phyloP scores from a whole-genome alignment of 1,140 invertebrate genomes.

The Nixonia krombeini region DNA sequence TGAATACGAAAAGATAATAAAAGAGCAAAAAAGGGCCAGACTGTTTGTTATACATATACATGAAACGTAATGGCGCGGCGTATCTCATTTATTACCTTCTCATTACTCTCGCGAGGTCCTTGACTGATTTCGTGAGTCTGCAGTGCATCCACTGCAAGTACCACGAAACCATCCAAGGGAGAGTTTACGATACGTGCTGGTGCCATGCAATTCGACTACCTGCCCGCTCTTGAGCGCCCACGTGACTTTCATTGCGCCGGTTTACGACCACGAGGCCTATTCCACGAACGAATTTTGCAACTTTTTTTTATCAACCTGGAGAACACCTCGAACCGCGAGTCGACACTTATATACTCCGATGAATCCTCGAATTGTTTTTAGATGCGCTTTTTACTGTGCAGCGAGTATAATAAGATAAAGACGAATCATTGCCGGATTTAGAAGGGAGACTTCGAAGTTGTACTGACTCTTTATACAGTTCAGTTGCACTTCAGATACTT shows the following conservation, averaged over 20 bases:
- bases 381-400: not conserved
- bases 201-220: conserved; percentile 52
- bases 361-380: not conserved
- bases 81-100: conserved; percentile 21
- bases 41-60: not conserved
- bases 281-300: conserved; percentile 32
- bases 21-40: not conserved
- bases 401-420: not conserved
- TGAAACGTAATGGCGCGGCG: not conserved
- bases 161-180: conserved; percentile 46
- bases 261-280: conserved; percentile 33
- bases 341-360: not conserved
- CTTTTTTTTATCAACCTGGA: conserved; percentile 6
- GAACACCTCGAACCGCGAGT: not conserved
- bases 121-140: conserved; percentile 48
- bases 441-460: not conserved
- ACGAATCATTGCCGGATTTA: not conserved
- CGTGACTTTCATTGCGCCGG: conserved; percentile 40
- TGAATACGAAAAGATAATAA: not conserved
- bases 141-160: conserved; percentile 42
- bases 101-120: conserved; percentile 24
- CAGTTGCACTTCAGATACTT: too few relatives aligned
- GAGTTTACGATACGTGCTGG: conserved; percentile 47
- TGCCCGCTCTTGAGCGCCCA: conserved; percentile 32
- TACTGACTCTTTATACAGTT: too few relatives aligned